Percentiles rank a stretch among this genome's conserved stretches.
Conservation (phyloP, 2,113 vertebrate species). For the Aleadryas rufinucha region DNA sequence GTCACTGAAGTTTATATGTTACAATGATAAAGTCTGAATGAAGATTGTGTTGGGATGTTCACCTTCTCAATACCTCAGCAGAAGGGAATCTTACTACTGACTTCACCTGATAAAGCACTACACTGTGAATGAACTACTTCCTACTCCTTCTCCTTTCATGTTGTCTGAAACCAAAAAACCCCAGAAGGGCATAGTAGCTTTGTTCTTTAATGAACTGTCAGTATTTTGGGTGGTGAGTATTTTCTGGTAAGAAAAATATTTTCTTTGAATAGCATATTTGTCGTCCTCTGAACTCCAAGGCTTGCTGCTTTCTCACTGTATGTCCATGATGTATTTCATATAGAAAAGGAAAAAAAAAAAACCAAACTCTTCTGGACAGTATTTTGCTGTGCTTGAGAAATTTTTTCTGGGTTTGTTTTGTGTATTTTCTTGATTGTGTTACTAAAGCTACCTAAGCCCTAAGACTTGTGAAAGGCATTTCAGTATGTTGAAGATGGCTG, state of each 20-base stretch:
- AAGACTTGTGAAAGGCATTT: neutral
- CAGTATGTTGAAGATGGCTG: neutral
- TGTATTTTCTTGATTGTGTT: neutral
- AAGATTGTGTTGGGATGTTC: rapidly evolving
- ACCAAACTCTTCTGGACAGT: neutral
- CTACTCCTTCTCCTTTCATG: neutral
- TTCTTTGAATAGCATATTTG: neutral
- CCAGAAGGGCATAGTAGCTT: rapidly evolving
- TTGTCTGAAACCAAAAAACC: rapidly evolving
- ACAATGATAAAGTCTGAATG: neutral
- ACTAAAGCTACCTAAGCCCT: neutral
- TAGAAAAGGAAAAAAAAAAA: neutral
- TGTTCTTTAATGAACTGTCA: neutral
- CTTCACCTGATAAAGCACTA: neutral
- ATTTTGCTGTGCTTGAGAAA: neutral
- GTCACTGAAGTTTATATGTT: neutral
- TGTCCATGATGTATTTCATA: rapidly evolving
- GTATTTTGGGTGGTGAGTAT: neutral
- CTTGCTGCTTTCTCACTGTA: neutral
- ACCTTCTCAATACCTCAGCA: neutral
- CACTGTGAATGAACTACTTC: neutral
- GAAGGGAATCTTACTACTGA: neutral
- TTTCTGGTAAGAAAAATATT: neutral
- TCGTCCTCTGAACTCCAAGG: rapidly evolving
- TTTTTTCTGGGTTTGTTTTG: neutral